Evolutionary conservation across 2,113 vertebrate genomes (phyloP).

Genomic region (Oplegnathus fasciatus): DNA sequence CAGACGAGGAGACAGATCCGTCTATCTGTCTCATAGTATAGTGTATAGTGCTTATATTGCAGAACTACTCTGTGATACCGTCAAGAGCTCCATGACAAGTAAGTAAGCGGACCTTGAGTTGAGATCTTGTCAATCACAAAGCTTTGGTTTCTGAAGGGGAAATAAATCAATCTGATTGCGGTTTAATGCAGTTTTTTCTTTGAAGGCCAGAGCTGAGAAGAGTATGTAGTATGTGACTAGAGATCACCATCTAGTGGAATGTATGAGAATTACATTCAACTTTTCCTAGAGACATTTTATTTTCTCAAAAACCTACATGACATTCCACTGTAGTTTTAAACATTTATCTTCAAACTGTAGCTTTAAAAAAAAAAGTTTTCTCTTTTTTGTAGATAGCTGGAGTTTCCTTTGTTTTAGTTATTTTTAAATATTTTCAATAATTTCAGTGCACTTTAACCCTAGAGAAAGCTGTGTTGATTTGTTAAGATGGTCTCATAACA

Average conservation of each 20-base stretch:
- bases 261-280: not conserved
- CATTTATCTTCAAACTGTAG: too few relatives aligned
- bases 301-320: not conserved
- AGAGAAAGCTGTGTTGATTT: not conserved
- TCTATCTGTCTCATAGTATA: not conserved
- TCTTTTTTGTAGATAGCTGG: too few relatives aligned
- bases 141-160: not conserved
- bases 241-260: conserved; percentile 23
- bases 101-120: not conserved
- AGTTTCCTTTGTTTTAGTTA: not conserved
- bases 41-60: not conserved
- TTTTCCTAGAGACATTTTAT: not conserved
- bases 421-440: not conserved
- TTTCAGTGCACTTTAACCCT: not conserved
- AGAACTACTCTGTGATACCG: not conserved
- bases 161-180: not conserved
- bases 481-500: not conserved
- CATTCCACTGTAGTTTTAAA: not conserved
- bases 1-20: not conserved
- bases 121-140: not conserved
- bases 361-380: too few relatives aligned
- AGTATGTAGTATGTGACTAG: not conserved
- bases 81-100: not conserved
- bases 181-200: not conserved
- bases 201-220: too few relatives aligned